Percentiles rank a stretch among this genome's conserved stretches.
These are phyloP conservation scores for Acanthococcus lagerstroemiae DNA, from an alignment of 2,888 invertebrate species.

Conservation along the genomic window DNA sequence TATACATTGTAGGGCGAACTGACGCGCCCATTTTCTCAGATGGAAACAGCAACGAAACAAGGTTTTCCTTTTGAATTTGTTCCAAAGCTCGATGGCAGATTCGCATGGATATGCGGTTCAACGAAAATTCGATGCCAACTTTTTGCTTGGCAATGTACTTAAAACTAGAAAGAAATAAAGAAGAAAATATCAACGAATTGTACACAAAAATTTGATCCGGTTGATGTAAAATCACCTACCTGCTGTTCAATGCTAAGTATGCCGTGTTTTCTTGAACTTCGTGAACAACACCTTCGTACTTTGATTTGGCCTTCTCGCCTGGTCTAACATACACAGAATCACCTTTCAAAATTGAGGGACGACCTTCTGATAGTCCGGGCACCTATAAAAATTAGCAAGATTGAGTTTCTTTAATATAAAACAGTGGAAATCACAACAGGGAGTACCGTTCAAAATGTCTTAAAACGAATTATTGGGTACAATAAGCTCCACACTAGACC, in stretches of 20 bases:
- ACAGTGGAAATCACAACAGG: too few relatives aligned
- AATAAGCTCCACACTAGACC: not conserved
- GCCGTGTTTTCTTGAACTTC: constrained; percentile 37
- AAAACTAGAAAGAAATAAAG: not conserved
- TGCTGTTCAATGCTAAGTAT: constrained; percentile 37
- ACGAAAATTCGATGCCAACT: constrained; percentile 39
- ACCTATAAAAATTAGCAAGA: too few relatives aligned
- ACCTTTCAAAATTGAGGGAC: constrained; percentile 40
- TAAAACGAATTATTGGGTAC: not conserved
- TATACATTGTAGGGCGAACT: too few relatives aligned
- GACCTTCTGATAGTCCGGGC: constrained; percentile 41
- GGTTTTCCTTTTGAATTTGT: not conserved
- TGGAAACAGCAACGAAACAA: constrained; percentile 2
- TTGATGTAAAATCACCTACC: not conserved
- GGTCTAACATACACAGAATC: constrained; percentile 39
- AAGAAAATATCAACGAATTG: not conserved
- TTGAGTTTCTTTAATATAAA: too few relatives aligned
- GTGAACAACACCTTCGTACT: constrained; percentile 40
- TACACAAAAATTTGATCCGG: not conserved
- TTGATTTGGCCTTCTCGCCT: not conserved
- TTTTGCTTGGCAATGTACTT: not conserved
- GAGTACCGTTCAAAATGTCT: not conserved
- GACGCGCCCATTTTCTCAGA: too few relatives aligned
- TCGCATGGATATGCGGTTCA: constrained; percentile 39
- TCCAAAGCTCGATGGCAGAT: constrained; percentile 40